These are phyloP conservation scores for Bucco capensis DNA, from an alignment of 2,113 vertebrate species.

Conservation along the genomic window DNA sequence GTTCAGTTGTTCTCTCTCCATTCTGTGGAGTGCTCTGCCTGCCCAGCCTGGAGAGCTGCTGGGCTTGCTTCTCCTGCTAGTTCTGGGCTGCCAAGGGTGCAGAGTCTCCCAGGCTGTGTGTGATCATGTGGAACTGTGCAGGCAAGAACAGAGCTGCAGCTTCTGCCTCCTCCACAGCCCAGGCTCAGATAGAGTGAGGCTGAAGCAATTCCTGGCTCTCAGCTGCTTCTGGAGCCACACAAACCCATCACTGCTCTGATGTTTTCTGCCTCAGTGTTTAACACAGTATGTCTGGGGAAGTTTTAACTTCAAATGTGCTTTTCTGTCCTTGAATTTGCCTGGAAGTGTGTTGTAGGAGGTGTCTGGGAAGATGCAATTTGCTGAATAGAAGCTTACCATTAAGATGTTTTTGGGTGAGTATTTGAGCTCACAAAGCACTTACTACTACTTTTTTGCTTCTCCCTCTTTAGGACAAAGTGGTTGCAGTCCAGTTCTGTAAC, in stretches of 20 bases:
- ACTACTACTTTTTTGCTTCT: not conserved
- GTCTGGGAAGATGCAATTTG: not conserved
- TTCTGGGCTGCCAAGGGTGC: not conserved
- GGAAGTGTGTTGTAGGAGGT: fast-evolving
- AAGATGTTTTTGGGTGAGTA: not conserved
- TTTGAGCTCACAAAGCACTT: not conserved
- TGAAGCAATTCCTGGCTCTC: not conserved
- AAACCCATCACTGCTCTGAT: not conserved
- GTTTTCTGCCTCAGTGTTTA: not conserved
- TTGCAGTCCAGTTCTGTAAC: slow-evolving; percentile 96
- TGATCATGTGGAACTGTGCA: not conserved
- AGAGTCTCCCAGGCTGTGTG: not conserved
- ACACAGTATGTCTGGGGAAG: not conserved
- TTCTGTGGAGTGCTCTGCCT: not conserved
- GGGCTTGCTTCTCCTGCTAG: not conserved
- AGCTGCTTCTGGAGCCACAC: not conserved
- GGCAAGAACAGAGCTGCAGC: not conserved
- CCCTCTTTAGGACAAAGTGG: slow-evolving; percentile 89
- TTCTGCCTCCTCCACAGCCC: not conserved
- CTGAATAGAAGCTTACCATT: not conserved
- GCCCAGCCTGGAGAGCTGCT: not conserved
- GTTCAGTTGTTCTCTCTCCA: not conserved
- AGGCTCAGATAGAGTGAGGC: not conserved
- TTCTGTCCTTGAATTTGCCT: not conserved
- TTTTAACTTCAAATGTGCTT: not conserved